Percentiles rank a stretch among this genome's conserved stretches.
Conservation (phyloP, 2,797 vertebrate species). For the Clarias laeviceps region DNA sequence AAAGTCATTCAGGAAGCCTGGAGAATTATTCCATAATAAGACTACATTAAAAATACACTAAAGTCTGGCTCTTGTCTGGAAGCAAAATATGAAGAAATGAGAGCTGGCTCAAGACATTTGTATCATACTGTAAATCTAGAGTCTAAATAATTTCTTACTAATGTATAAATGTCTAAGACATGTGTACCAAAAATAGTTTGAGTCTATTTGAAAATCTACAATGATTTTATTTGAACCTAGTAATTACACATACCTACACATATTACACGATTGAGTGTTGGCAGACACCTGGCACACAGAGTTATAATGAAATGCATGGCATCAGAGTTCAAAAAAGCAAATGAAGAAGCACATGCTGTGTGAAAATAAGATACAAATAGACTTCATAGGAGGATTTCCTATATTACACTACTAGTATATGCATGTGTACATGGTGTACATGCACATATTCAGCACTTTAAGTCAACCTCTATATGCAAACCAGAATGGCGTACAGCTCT, state of each 20-base stretch:
- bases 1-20: too few species aligned
- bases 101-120: too few species aligned
- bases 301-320: neutral
- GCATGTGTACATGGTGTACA: neutral
- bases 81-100: too few species aligned
- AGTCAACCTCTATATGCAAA: neutral
- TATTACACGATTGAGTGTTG: neutral
- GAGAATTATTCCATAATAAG: too few species aligned
- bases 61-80: too few species aligned
- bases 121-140: neutral
- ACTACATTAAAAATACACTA: too few species aligned
- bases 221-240: neutral
- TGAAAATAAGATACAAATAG: neutral
- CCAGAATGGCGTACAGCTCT: neutral
- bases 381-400: neutral
- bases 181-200: neutral
- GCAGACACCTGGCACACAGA: neutral
- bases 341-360: neutral
- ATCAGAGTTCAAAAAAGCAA: neutral
- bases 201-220: neutral
- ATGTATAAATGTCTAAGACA: neutral
- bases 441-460: neutral
- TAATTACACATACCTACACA: neutral
- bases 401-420: neutral
- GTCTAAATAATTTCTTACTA: neutral